Evolutionary conservation across 2,888 invertebrate species (phyloP).

Genomic region (Xestobium rufovillosum): DNA sequence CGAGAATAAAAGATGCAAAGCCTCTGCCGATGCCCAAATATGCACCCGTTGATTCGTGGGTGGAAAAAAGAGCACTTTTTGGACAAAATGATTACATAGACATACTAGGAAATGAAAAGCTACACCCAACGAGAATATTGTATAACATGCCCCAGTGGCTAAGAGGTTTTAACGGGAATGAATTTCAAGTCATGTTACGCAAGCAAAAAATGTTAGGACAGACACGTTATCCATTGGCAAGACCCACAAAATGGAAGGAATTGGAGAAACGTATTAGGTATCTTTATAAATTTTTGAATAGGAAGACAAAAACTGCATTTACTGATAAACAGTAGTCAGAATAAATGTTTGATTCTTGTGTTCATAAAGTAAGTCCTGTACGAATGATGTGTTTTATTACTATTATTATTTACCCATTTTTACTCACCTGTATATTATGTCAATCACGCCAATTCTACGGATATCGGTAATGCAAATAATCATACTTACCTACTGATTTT

Average conservation of each 20-base stretch:
- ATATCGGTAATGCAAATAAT: too few species aligned
- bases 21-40: constrained; percentile 61
- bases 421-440: too few species aligned
- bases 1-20: constrained; percentile 50
- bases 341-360: too few species aligned
- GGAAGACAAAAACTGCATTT: constrained; percentile 66
- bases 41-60: constrained; percentile 69
- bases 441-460: too few species aligned
- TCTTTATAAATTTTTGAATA: constrained; percentile 70
- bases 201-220: constrained; percentile 60
- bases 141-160: constrained; percentile 87
- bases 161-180: constrained; percentile 79
- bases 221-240: constrained; percentile 51
- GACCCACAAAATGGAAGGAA: constrained; percentile 74
- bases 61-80: constrained; percentile 68
- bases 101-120: constrained; percentile 75
- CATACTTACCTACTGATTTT: too few species aligned
- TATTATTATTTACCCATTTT: too few species aligned
- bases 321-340: too few species aligned
- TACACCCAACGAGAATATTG: constrained; percentile 76
- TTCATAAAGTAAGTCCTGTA: too few species aligned
- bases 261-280: constrained; percentile 65
- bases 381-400: too few species aligned
- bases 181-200: constrained; percentile 68
- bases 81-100: constrained; percentile 98